These are phyloP conservation scores for Tenualosa thibaudeaui DNA, from an alignment of 2,797 vertebrate genomes.

Conservation along the genomic window DNA sequence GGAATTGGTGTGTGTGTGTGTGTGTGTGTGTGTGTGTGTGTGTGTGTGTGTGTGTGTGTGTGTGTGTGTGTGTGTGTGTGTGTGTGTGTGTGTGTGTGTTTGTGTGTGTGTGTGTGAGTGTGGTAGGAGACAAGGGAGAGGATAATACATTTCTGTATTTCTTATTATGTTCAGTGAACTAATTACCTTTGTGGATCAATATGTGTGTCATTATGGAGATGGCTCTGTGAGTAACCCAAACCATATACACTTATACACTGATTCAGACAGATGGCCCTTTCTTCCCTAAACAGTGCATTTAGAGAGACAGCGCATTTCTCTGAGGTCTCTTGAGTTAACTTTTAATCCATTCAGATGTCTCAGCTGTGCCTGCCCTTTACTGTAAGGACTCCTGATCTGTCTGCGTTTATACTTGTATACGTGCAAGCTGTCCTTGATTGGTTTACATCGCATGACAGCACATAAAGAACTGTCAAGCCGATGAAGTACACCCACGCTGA, in stretches of 20 bases:
- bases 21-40: not conserved
- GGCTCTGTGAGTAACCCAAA: conserved; percentile 26
- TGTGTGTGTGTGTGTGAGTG: not conserved
- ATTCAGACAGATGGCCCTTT: conserved; percentile 29
- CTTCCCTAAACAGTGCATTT: conserved; percentile 28
- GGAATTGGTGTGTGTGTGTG: not conserved
- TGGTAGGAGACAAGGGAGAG: not conserved
- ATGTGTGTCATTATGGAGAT: conserved; percentile 24
- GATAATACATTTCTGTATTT: conserved; percentile 11
- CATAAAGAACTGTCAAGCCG: not conserved
- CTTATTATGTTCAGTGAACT: not conserved
- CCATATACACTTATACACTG: conserved; percentile 21
- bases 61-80: not conserved
- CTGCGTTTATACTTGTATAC: not conserved
- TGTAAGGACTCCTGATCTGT: not conserved
- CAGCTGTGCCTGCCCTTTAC: not conserved
- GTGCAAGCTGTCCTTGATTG: not conserved
- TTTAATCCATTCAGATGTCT: conserved; percentile 22
- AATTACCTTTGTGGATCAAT: conserved; percentile 26
- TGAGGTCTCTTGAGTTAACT: not conserved
- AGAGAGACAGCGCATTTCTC: conserved; percentile 1
- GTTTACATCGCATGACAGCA: not conserved
- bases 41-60: conserved; percentile 1
- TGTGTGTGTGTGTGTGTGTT: not conserved
- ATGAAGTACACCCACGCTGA: not conserved